Conservation (phyloP, 2,888 invertebrate species). For the Clostera curtula region DNA sequence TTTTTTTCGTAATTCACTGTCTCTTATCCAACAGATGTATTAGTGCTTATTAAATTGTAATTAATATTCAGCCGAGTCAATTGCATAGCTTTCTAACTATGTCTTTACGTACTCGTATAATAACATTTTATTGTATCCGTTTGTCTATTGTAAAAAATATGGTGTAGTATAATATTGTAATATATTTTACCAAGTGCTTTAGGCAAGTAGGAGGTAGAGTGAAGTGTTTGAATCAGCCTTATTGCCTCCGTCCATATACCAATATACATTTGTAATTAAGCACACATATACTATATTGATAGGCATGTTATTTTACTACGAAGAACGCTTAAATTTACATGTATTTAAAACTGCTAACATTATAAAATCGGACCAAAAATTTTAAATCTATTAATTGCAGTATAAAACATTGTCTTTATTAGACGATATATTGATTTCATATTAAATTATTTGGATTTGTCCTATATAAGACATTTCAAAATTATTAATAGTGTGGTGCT, state of each 20-base stretch:
- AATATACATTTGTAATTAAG: too few species aligned
- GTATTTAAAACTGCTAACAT: too few species aligned
- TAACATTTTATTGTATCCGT: conserved; percentile 16
- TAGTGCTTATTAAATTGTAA: conserved; percentile 13
- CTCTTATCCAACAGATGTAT: conserved; percentile 25
- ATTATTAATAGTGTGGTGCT: too few species aligned
- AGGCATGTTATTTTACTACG: too few species aligned
- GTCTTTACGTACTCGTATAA: conserved; percentile 17
- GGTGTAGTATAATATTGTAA: conserved; percentile 15
- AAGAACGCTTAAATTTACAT: too few species aligned
- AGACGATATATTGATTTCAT: too few species aligned
- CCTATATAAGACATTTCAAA: too few species aligned
- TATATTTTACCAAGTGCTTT: conserved; percentile 13
- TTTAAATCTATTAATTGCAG: too few species aligned
- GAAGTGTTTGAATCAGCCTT: conserved; percentile 37
- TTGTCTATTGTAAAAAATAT: conserved; percentile 17
- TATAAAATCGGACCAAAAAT: too few species aligned
- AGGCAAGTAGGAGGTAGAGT: conserved; percentile 17
- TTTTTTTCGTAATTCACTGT: conserved; percentile 31
- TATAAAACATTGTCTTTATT: too few species aligned
- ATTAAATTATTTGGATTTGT: too few species aligned
- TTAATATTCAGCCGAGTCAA: conserved; percentile 8
- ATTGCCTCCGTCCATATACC: conserved; percentile 53
- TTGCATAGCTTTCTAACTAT: conserved; percentile 12
- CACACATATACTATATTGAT: too few species aligned